Evolutionary conservation across 2,888 invertebrate genomes (phyloP), one percentile per base, ranked within the genome.

Genomic region (Galeopsomyia nigrocyanea): DNA sequence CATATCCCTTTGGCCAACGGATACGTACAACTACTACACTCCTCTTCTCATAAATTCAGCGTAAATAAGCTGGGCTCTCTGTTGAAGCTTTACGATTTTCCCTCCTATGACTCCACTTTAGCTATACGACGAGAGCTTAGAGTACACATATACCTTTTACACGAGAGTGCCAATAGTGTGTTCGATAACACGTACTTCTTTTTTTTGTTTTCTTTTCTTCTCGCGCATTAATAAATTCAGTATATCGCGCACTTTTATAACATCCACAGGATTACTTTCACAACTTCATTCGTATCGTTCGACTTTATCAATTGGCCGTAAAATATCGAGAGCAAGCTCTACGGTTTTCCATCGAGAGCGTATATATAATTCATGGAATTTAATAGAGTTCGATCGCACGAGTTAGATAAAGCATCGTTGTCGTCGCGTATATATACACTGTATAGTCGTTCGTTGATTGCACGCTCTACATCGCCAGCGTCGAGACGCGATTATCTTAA

Each of bases 1-100:
- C n/a, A n/a, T n/a, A n/a, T n/a, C n/a, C n/a, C 7, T 31, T 7
- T 31, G 31, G 31, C 16, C 31, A 47, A 16, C 62, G 14, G 55
- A 47, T 55, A 55, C 16, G 17, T 17, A 10, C 22, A 31, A 3
- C 31, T 31, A 31, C 7, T 31, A 3, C 7, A 5, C 31, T 31
- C 5, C 7, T 10, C 39, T 39, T 22, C 55, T 46, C 66, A 50
- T 66, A 71, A 71, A 71, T 71, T 55, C 56, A 17, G 17, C n/a
- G 31, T 55, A 65, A 58, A 49, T 60, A 65, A 69, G n/a, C 26
- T 22, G 46, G 26, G n/a, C n/a, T 16, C 63, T 39, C 55, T 49
- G 14, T 16, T 31, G 7, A 31, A 46, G 51, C 47, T 68, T 61
- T 61, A 55, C 51, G 61, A 61, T 61, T 31, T 61, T 68, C 26